Base-by-base conservation (phyloP, 2,113 vertebrate species). In the Sorex fumeus region DNA sequence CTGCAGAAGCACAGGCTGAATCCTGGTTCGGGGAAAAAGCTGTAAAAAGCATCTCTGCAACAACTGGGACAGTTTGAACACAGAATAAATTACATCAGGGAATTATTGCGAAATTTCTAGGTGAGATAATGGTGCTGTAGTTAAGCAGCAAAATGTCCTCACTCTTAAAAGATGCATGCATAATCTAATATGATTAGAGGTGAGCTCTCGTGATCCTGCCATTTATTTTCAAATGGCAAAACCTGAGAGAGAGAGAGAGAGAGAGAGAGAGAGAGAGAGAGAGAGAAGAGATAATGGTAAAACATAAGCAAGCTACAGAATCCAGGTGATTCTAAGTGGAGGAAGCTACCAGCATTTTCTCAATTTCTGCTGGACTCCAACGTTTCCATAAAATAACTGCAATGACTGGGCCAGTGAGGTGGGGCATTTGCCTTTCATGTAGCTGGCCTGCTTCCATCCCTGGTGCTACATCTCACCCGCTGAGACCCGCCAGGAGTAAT, bases 161-260 rank as follows among this genome's bases (percentile, higher is more conserved):
- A 64, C 53, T 86, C 67, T 88, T 45, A 76, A 84, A 30, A 77
- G 57, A 79, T 8, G 32, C 36, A 53, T 3, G 18, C 32, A 57
- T 57, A 57, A 57, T 57, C 53, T 21, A 32, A 43, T 70, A 36
- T 32, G 7, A 62, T 45, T 53, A 23, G 16, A 83, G 23, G 8
- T 45, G 27, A 69, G 62, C 16, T 18, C 34, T 25, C 23, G 5
- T 27, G 50, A 27, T 27, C 11, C 25, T 67, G 50, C 21, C 83
- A 69, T 9, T 40, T 92, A 84, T 8, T 74, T 87, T 78, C 72
- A 89, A 87, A 64, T 30, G 16, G 27, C 16, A 92, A 94, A 72
- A 34, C 25, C 43, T 62, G 40, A 93, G 27, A 67, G 53, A 74
- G 28, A 8, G 32, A 62, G 43, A n/a, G 40, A 21, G 21, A 28